Evolutionary conservation across 2,113 vertebrate species (phyloP).

Genomic region (Notarius lentiginosus): DNA sequence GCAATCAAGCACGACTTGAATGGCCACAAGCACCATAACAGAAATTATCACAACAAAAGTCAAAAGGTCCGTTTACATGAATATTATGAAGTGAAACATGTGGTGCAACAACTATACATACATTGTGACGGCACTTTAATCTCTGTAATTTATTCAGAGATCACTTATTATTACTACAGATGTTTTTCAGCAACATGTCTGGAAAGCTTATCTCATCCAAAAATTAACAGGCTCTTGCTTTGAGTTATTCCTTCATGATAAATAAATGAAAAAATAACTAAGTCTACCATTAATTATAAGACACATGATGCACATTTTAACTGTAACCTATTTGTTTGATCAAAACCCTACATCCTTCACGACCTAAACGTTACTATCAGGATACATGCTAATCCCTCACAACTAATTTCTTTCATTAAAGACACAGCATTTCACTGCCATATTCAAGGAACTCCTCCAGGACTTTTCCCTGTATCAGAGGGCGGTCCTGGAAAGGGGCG

Average conservation of each 20-base stretch:
- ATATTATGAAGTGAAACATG: neutral
- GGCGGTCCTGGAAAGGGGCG: constrained; percentile 16
- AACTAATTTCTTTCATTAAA: neutral
- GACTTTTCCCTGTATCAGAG: neutral
- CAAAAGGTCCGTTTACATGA: neutral
- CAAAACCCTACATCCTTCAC: neutral
- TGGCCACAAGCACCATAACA: neutral
- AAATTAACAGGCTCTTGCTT: neutral
- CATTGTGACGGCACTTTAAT: neutral
- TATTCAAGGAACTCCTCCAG: neutral
- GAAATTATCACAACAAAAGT: neutral
- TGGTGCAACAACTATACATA: neutral
- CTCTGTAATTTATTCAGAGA: neutral
- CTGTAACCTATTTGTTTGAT: neutral
- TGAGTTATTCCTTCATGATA: neutral
- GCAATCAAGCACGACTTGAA: neutral
- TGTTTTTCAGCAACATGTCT: neutral
- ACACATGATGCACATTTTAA: neutral
- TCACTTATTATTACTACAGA: neutral
- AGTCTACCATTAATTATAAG: neutral
- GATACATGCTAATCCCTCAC: neutral
- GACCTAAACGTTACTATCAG: neutral
- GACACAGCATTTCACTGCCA: neutral
- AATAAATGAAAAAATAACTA: neutral
- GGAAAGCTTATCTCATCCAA: neutral